Evolutionary conservation across 2,113 vertebrate species (phyloP).

Genomic region (Taurulus bubalis): DNA sequence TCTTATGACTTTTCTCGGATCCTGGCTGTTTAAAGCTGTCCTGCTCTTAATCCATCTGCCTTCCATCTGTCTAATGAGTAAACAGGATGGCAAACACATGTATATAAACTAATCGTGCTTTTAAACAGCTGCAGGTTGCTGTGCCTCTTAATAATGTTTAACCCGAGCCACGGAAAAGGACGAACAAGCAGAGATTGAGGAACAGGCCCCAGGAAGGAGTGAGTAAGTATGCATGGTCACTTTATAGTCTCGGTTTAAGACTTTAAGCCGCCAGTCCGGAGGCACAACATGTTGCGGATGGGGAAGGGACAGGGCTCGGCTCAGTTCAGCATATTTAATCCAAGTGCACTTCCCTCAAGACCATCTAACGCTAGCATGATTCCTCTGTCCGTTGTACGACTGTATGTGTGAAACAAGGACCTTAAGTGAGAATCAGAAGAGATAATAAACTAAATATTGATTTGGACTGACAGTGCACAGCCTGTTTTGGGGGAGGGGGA

Average conservation of each 20-base stretch:
- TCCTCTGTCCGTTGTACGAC: not conserved
- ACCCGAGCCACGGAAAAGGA: slow-evolving; percentile 8
- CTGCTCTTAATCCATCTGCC: slow-evolving; percentile 60
- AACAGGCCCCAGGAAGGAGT: slow-evolving; percentile 5
- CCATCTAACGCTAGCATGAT: not conserved
- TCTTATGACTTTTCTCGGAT: slow-evolving; percentile 53
- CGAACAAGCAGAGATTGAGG: not conserved
- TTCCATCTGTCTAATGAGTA: slow-evolving; percentile 73
- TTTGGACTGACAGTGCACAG: not conserved
- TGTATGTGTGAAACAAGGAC: not conserved
- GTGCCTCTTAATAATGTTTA: slow-evolving; percentile 38
- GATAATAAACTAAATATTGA: not conserved
- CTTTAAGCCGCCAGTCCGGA: slow-evolving; percentile 21
- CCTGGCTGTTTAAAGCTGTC: slow-evolving; percentile 52
- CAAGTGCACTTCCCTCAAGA: not conserved
- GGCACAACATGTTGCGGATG: not conserved
- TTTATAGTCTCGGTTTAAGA: slow-evolving; percentile 28
- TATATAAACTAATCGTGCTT: not conserved
- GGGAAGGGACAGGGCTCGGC: not conserved
- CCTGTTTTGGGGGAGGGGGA: no score
- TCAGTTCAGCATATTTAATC: slow-evolving; percentile 10
- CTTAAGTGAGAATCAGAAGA: not conserved
- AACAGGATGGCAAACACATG: slow-evolving; percentile 42
- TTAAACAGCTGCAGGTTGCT: slow-evolving; percentile 1
- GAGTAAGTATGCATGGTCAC: not conserved